phyloP scores from a whole-genome alignment of 2,113 vertebrate genomes.

The Calonectris borealis region DNA sequence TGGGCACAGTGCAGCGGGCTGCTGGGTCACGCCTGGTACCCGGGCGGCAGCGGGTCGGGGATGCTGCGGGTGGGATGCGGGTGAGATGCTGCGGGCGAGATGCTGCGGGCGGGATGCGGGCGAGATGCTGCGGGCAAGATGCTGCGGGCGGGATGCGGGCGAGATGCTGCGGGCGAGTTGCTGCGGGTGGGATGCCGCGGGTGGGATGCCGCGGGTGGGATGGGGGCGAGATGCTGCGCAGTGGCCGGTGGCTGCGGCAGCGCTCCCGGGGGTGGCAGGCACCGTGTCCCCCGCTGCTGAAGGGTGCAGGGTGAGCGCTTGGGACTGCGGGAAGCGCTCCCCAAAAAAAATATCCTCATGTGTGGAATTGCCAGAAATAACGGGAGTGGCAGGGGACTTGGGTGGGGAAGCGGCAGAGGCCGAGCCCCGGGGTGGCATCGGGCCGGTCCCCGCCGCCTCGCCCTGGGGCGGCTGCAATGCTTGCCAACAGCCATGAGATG shows the following conservation, averaged over 20 bases:
- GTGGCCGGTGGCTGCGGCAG: neutral
- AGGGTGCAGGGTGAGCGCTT: neutral
- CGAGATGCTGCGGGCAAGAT: rapidly evolving
- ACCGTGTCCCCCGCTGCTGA: neutral
- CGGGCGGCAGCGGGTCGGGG: too few relatives aligned
- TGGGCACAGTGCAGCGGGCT: too few relatives aligned
- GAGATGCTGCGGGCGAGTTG: neutral
- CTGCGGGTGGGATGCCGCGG: neutral
- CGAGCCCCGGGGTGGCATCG: rapidly evolving
- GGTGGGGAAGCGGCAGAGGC: neutral
- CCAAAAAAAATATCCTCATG: rapidly evolving
- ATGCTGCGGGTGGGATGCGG: neutral
- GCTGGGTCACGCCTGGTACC: neutral
- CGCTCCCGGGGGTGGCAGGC: neutral
- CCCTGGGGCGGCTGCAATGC: neutral
- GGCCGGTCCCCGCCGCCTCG: too few relatives aligned
- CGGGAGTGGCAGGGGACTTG: too few relatives aligned
- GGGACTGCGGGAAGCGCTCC: neutral
- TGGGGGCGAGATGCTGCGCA: neutral
- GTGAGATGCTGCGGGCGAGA: rapidly evolving
- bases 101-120: too few relatives aligned
- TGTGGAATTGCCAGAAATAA: rapidly evolving
- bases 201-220: neutral
- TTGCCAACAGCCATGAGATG: neutral
- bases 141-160: neutral